Evolutionary conservation across 2,113 vertebrate genomes (phyloP).

Genomic region (Scytalopus superciliaris): DNA sequence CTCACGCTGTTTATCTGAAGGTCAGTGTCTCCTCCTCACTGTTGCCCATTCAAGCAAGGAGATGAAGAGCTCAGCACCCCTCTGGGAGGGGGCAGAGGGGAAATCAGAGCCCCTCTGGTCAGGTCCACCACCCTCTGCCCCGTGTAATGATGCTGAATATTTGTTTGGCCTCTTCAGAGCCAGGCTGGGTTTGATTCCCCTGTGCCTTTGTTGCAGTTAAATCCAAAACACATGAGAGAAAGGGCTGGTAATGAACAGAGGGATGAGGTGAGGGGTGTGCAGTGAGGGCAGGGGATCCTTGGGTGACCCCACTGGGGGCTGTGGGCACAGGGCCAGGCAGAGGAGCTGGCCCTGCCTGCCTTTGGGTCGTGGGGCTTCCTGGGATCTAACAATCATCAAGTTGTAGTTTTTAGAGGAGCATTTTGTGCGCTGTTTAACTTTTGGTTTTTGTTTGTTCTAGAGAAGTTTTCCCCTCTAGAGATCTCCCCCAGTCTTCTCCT

Average conservation of each 20-base stretch:
- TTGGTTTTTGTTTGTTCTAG: neutral
- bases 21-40: neutral
- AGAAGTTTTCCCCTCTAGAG: neutral
- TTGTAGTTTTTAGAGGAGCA: neutral
- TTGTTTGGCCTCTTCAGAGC: neutral
- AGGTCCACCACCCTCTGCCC: neutral
- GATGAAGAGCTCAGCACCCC: neutral
- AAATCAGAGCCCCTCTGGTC: neutral
- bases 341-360: neutral
- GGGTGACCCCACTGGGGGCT: neutral
- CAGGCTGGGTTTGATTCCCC: neutral
- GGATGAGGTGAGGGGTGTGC: neutral
- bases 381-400: neutral
- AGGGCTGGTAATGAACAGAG: neutral
- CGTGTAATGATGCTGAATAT: neutral
- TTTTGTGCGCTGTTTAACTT: neutral
- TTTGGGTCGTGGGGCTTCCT: neutral
- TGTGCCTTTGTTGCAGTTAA: neutral
- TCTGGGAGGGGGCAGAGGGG: neutral
- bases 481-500: fast-evolving
- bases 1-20: neutral
- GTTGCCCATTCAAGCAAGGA: neutral
- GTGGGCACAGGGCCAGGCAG: neutral
- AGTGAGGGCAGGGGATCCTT: neutral
- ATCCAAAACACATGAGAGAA: neutral